These are phyloP conservation scores for Micropoecilia bifurca DNA, from an alignment of 2,797 vertebrate genomes.

Conservation along the genomic window DNA sequence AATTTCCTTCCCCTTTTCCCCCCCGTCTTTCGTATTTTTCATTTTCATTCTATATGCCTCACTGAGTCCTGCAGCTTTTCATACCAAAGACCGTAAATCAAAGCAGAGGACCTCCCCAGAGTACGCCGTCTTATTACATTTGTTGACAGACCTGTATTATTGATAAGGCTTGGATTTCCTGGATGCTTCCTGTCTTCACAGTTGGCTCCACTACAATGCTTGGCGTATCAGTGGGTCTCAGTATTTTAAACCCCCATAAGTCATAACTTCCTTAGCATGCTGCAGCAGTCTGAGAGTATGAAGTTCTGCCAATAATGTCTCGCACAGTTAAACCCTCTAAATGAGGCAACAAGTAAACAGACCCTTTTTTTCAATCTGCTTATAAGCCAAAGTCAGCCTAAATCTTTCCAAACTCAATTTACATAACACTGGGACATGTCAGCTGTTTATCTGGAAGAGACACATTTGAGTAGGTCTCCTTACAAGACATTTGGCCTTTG, in stretches of 20 bases:
- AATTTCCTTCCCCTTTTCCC: neutral
- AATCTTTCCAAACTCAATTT: slow-evolving; percentile 15
- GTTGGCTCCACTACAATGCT: slow-evolving; percentile 47
- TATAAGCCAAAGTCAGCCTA: slow-evolving; percentile 12
- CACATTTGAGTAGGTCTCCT: slow-evolving; percentile 50
- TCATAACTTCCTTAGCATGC: slow-evolving; percentile 52
- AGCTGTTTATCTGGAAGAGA: slow-evolving; percentile 59
- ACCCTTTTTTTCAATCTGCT: slow-evolving; percentile 30
- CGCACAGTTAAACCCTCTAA: slow-evolving; percentile 41
- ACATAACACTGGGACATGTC: slow-evolving; percentile 26
- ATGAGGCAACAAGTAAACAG: slow-evolving; percentile 28
- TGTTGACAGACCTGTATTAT: slow-evolving; percentile 53
- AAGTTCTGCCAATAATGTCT: slow-evolving; percentile 50
- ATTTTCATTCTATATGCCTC: neutral
- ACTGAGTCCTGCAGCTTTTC: slow-evolving; percentile 13
- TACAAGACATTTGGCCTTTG: slow-evolving; percentile 46
- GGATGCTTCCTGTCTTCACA: slow-evolving; percentile 44
- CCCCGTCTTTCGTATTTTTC: neutral
- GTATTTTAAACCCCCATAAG: slow-evolving; percentile 64
- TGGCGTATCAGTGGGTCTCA: slow-evolving; percentile 39
- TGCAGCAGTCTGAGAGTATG: slow-evolving; percentile 44
- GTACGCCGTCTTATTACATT: slow-evolving; percentile 14
- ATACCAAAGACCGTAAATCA: slow-evolving; percentile 8
- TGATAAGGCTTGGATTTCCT: slow-evolving; percentile 65
- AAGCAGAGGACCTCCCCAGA: neutral